These are phyloP conservation scores for Hozukius guyotensis DNA, from an alignment of 2,797 vertebrate species.

Conservation along the genomic window DNA sequence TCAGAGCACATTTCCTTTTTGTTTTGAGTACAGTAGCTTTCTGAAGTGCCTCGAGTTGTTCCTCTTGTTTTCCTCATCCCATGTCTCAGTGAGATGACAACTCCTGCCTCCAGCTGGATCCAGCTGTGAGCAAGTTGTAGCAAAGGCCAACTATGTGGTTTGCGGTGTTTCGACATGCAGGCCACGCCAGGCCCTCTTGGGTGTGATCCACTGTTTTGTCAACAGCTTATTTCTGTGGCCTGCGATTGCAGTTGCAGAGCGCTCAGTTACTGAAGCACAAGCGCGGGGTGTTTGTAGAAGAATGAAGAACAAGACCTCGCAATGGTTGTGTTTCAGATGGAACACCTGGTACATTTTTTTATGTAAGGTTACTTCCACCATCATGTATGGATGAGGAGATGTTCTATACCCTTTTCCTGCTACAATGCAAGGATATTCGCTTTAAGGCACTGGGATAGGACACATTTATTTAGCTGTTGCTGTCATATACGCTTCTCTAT, in stretches of 20 bases:
- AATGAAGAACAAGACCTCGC: slow-evolving; percentile 5
- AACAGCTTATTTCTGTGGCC: slow-evolving; percentile 59
- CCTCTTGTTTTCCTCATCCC: slow-evolving; percentile 43
- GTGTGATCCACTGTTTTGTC: slow-evolving; percentile 74
- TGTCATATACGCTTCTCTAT: background rate
- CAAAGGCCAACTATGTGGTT: slow-evolving; percentile 79
- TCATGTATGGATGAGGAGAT: background rate
- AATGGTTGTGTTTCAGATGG: background rate
- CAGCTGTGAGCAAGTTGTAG: slow-evolving; percentile 71
- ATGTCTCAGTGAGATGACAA: slow-evolving; percentile 46
- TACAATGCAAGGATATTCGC: background rate
- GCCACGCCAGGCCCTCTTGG: slow-evolving; percentile 55
- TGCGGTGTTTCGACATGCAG: slow-evolving; percentile 78
- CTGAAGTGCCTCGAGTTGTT: slow-evolving; percentile 2
- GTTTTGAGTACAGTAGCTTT: slow-evolving; percentile 20
- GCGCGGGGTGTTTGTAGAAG: slow-evolving; percentile 22
- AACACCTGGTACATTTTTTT: background rate
- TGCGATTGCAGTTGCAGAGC: slow-evolving; percentile 38
- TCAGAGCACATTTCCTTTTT: slow-evolving; percentile 20
- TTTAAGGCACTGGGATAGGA: background rate
- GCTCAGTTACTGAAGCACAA: background rate
- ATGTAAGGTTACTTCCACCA: background rate
- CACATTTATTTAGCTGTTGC: background rate
- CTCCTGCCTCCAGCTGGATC: slow-evolving; percentile 63
- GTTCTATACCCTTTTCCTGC: background rate